A percentile compares a stretch with the other conserved stretches of the same genome.
Evolutionary conservation across 2,113 vertebrate genomes (phyloP).

Genomic region (Heterochromis multidens): DNA sequence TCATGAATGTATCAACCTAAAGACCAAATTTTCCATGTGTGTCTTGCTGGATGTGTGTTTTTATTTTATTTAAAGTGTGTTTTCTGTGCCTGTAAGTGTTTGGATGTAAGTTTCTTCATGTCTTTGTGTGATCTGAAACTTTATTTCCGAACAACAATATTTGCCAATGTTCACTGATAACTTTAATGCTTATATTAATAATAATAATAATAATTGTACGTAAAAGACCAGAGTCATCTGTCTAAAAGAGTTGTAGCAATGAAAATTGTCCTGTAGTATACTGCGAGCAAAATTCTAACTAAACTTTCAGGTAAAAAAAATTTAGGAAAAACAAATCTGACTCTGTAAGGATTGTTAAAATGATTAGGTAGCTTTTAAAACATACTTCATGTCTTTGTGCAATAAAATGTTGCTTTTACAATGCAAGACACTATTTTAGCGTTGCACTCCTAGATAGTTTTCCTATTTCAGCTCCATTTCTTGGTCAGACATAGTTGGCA

Average conservation of each 20-base stretch:
- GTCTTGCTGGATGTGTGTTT: background rate
- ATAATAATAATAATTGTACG: background rate
- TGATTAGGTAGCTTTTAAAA: background rate
- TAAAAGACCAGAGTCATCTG: background rate
- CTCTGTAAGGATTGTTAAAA: background rate
- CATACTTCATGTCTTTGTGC: background rate
- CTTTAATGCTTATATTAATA: background rate
- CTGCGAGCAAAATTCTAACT: background rate
- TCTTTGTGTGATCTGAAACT: background rate
- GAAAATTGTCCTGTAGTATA: background rate
- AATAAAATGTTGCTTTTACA: background rate
- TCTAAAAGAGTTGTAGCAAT: background rate
- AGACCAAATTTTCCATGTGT: conserved; percentile 49
- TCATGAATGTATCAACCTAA: conserved; percentile 40
- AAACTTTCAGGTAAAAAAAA: background rate
- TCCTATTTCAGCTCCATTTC: background rate
- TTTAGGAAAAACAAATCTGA: background rate
- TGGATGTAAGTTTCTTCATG: background rate
- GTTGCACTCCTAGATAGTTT: background rate
- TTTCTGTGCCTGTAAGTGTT: conserved; percentile 4
- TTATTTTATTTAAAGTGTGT: background rate
- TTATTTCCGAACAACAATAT: background rate
- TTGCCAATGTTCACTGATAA: background rate
- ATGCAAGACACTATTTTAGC: background rate
- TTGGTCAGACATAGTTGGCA: background rate